Evolutionary conservation across 2,888 invertebrate genomes (phyloP), one percentile per base, ranked within the genome.

Genomic region (Pseudeuparius sepicola): DNA sequence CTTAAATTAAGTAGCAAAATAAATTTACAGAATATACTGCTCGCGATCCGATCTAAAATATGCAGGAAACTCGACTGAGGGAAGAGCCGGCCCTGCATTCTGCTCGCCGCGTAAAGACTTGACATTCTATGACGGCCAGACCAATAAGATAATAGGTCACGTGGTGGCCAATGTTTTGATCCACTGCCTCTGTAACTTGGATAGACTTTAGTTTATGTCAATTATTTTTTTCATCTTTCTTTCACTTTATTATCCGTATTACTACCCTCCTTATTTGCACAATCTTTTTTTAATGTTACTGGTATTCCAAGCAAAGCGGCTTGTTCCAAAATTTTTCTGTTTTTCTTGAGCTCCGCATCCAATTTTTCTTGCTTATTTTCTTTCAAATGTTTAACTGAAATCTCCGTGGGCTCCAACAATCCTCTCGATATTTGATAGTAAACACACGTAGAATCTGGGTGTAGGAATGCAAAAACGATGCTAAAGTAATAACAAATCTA

Each of bases 381-480:
- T 36, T 43, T 44, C 12, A 46, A 35, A 31, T 51, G 52, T 37
- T 54, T 53, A 4, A 45, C 48, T 9, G 41, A 43, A 3, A 39
- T 41, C 16, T 50, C 47, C 1, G 45, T 42, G 2, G 55, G 52
- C 36, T 52, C 58, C 40, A 46, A 38, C 42, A 52, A 42, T 35
- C 56, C 59, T 49, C 57, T 42, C 10, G 47, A 44, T 35, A 63
- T 47, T 60, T 67, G 54, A 58, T 72, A 63, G 44, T 63, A 68
- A 5, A 68, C 56, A 36, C 65, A 60, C 2, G 64, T 67, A 4
- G 63, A 63, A 29, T 64, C 64, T 3, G 62, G 50, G 39, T 64
- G 61, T 5, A 64, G 58, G 13, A 68, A 54, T 5, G 59, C 65
- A n/a, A 67, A 37, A 45, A 45, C 54, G 18, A 54, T 35, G 25